Base-by-base conservation (phyloP, 2,113 vertebrate genomes). In the Corythaixoides concolor region DNA sequence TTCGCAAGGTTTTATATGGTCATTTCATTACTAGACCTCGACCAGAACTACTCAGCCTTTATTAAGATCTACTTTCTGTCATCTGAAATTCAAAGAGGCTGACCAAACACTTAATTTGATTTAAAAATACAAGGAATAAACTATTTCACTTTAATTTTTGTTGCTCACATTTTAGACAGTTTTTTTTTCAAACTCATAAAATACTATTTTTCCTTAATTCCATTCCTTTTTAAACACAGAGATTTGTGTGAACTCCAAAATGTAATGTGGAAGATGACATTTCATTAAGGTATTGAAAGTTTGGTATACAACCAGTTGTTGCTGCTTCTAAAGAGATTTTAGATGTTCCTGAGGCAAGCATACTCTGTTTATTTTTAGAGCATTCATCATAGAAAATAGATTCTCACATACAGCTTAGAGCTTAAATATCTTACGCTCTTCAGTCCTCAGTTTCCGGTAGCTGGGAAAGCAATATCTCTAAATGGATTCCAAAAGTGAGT, bases 321-420 rank as follows among this genome's bases (percentile, higher is more conserved):
- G 52, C 43, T 28, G 22, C 69, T 90, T 89, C 80, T 89, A 27
- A 76, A 73, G 59, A 86, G 30, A n/a, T 87, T 78, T 95, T 41
- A 75, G 50, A 47, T 62, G 68, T 70, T 90, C 43, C 73, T 0
- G 0, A 60, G 35, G 49, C 59, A 84, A 70, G n/a, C 5, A 39
- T 55, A 24, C 8, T 70, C n/a, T 77, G 23, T 37, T 92, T 86
- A 81, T 95, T 95, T 90, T 87, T 92, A 56, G 69, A 91, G 35
- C 3, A 33, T 72, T 92, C 52, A 33, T 92, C 60, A 60, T 5
- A 75, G 89, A 75, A 78, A 94, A 81, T 19, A 87, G 30, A 85
- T 85, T 89, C 49, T 78, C 52, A 87, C 37, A 70, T 67, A 24
- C 7, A 85, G 41, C 64, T 86, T 67, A 68, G 37, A 92, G 50